Base-by-base conservation (phyloP, 2,888 invertebrate species). In the Agrotis ipsilon region DNA sequence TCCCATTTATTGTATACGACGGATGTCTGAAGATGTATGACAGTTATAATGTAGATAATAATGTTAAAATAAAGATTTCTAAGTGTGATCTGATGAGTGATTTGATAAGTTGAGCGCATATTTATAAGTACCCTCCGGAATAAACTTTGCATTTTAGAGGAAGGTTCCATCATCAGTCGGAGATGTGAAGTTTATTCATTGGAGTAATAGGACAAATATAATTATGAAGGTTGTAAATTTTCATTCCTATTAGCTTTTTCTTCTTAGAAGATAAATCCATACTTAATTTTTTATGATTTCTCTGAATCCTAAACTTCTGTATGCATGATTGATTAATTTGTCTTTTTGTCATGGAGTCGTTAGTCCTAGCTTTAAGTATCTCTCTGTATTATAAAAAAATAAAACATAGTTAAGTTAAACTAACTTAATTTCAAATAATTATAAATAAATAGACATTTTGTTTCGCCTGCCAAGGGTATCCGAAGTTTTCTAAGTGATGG, bases 401-500 rank as follows among this genome's bases (percentile, higher is more conserved):
- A 67, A 82, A 82, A 75, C 6, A 32, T 55, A 75, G 71, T 68
- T 85, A 78, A 78, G 83, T 81, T 75, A 75, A 63, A 68, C 65
- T 83, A 85, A 82, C 81, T 80, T 83, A 76, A 80, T 78, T 64
- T 72, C 76, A 59, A 76, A 68, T 61, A 69, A 73, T 75, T 80
- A 74, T 81, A 80, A 81, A 70, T 65, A 27, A 27, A 55, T 77
- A 69, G 70, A 75, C 57, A 72, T 78, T 68, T 70, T 77, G 77
- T 78, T 83, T 84, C 66, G 70, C 70, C 75, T 81, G 78, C 59
- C 68, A 86, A 74, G 82, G 81, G 72, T 68, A 74, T 75, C 80
- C 59, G 69, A 82, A 85, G 78, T 90, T 91, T 90, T 89, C 63
- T 88, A 90, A 89, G 83, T 80, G 84, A 88, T 88, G 84, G 79